Percentiles rank a stretch among this genome's conserved stretches.
phyloP scores from a whole-genome alignment of 23 tunicate genomes.

The Trididemnum clinides region DNA sequence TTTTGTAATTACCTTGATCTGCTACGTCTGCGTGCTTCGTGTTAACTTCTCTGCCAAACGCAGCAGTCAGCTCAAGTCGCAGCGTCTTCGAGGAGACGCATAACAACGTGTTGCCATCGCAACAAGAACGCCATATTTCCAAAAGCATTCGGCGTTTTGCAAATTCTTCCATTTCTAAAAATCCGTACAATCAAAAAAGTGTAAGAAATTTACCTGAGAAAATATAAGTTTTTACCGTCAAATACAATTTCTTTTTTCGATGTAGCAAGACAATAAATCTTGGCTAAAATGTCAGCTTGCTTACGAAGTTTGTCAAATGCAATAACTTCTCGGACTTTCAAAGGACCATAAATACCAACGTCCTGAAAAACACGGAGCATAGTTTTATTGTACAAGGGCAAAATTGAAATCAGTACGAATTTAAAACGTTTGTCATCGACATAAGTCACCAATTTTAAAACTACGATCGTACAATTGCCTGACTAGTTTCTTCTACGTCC shows the following conservation, averaged over 20 bases:
- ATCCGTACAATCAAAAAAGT: neutral
- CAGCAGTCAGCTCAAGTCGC: conserved; percentile 66
- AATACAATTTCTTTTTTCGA: conserved; percentile 28
- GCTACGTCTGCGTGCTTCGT: conserved; percentile 83
- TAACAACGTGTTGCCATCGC: conserved; percentile 64
- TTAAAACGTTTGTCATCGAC: neutral
- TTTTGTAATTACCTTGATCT: conserved; percentile 65
- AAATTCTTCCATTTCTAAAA: conserved; percentile 53
- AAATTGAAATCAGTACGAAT: neutral
- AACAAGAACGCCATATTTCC: conserved; percentile 89
- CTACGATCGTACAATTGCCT: too few relatives aligned
- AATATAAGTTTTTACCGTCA: conserved; percentile 55
- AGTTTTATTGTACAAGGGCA: too few relatives aligned
- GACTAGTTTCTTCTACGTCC: too few relatives aligned
- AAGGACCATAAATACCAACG: conserved; percentile 71
- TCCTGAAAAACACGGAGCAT: conserved; percentile 35
- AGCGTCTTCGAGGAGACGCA: conserved; percentile 69
- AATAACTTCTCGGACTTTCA: conserved; percentile 59
- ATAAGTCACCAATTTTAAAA: too few relatives aligned
- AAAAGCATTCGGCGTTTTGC: conserved; percentile 48
- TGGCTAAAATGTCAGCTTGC: conserved; percentile 47
- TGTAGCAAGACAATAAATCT: conserved; percentile 33
- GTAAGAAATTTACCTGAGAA: neutral
- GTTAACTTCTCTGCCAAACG: conserved; percentile 55
- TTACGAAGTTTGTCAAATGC: conserved; percentile 59